These are phyloP conservation scores for Malacoctenus gilli DNA, from an alignment of 2,797 vertebrate species.

Conservation along the genomic window DNA sequence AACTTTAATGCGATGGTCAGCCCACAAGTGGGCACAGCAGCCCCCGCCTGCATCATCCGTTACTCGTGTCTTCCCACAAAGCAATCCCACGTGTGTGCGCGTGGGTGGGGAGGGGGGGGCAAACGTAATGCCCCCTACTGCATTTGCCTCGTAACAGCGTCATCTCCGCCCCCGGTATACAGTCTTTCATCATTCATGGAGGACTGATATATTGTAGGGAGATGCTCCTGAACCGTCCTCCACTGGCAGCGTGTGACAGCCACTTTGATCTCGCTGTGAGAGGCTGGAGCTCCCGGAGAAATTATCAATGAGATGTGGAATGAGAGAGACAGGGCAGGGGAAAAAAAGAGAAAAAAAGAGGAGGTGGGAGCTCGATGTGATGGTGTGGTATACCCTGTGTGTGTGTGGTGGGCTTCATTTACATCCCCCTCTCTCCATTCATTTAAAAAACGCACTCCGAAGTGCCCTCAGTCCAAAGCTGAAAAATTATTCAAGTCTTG, in stretches of 20 bases:
- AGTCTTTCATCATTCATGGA: constrained; percentile 78
- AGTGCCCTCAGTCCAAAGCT: no score
- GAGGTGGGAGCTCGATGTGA: constrained; percentile 4
- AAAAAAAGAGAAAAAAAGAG: constrained; percentile 30
- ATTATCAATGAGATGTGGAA: constrained; percentile 80
- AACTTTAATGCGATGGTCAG: constrained; percentile 13
- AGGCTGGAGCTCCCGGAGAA: constrained; percentile 79
- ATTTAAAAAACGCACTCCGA: no score
- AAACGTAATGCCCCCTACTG: constrained; percentile 61
- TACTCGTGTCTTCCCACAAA: constrained; percentile 33
- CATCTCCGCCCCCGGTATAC: constrained; percentile 61
- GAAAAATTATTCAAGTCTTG: no score
- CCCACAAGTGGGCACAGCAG: constrained; percentile 25
- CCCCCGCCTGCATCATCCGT: constrained; percentile 40
- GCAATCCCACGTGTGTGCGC: constrained; percentile 62
- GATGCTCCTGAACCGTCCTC: constrained; percentile 74
- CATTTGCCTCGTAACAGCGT: constrained; percentile 74
- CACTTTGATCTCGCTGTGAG: constrained; percentile 82
- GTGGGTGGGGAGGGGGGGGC: constrained; percentile 20
- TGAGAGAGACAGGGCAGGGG: constrained; percentile 62
- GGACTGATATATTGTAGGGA: constrained; percentile 76
- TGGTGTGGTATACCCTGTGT: constrained; percentile 7
- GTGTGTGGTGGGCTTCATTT: background rate
- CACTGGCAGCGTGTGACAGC: constrained; percentile 78
- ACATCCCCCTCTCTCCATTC: no score